A percentile compares a stretch with the other conserved stretches of the same genome.
phyloP scores from a whole-genome alignment of 2,888 invertebrate species.

The Luffia ferchaultella region DNA sequence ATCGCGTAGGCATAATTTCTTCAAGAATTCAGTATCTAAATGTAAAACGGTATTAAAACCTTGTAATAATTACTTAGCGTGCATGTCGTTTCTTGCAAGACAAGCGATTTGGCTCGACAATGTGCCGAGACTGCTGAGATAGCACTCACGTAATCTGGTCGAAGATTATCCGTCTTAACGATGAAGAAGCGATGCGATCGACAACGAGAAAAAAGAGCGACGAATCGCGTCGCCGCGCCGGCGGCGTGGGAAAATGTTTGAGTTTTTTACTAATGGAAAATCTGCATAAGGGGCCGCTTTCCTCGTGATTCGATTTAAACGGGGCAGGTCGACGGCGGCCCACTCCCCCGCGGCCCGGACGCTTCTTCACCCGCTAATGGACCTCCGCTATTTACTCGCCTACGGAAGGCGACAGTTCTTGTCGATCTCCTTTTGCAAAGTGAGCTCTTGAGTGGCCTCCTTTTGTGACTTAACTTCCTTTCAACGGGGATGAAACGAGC shows the following conservation, averaged over 20 bases:
- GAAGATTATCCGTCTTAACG: neutral
- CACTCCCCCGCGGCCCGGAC: too few relatives aligned
- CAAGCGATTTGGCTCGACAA: too few relatives aligned
- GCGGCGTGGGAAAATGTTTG: constrained; percentile 22
- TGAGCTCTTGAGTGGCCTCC: constrained; percentile 27
- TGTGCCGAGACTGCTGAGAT: too few relatives aligned
- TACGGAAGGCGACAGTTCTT: constrained; percentile 36
- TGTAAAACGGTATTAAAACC: too few relatives aligned
- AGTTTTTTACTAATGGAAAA: constrained; percentile 55
- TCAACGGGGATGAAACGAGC: constrained; percentile 29
- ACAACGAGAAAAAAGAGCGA: neutral
- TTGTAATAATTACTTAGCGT: too few relatives aligned
- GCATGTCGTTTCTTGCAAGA: too few relatives aligned
- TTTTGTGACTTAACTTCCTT: constrained; percentile 36
- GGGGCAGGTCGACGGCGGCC: constrained; percentile 41
- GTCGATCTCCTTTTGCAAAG: constrained; percentile 32
- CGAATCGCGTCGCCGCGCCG: constrained; percentile 1
- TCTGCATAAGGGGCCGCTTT: constrained; percentile 49
- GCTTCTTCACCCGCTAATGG: constrained; percentile 35
- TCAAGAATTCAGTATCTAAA: too few relatives aligned
- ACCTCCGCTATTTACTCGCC: constrained; percentile 36
- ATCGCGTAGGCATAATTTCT: too few relatives aligned
- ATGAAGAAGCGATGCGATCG: neutral
- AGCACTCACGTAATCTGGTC: neutral
- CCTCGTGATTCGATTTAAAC: constrained; percentile 50